Evolutionary conservation across 1,140 invertebrate genomes (phyloP), one percentile per base, ranked within the genome.

Genomic region (Heliothis subflexa): DNA sequence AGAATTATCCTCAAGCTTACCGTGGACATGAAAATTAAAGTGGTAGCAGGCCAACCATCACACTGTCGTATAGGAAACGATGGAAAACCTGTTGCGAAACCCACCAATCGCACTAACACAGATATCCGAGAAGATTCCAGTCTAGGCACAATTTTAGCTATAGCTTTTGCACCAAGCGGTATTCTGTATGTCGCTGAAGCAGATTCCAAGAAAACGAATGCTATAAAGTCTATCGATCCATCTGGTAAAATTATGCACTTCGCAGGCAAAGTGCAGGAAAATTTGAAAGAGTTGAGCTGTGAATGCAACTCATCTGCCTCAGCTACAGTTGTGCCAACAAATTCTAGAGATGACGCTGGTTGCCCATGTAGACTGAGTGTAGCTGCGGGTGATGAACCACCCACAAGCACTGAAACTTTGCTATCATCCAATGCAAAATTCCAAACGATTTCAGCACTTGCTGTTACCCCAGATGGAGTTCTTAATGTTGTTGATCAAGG

Each of bases 401-500:
- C 96, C 18, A 97, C 96, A 66, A 97, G 96, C 89, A 96, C 97
- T 0, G 97, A 98, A 91, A 98, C 98, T 13, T 95, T 98, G 11
- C 94, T 99, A 1, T 98, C 98, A 0, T 98, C 98, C 0, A 98
- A 98, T 86, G 98, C 98, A 0, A 97, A 97, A 83, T 97, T 99
- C 89, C 98, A 97, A 81, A 97, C 98, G 0, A 98, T 99, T 89
- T 99, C 98, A 7, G 98, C 98, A 3, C 96, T 99, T 9, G 97
- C 98, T 2, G 98, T 99, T 2, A 98, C 98, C 13, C 98, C 98
- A 50, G 98, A 99, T 91, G 98, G 98, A 0, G 97, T 99, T 40
- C 95, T 99, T 3, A 98, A 99, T 93, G 97, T 99, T 33, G 98
- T 98, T 16, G 99, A 99, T 94, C 98, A 99, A 95, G 98, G 97